Evolutionary conservation across 2,888 invertebrate genomes (phyloP).

Genomic region (Brachylomia viminalis): DNA sequence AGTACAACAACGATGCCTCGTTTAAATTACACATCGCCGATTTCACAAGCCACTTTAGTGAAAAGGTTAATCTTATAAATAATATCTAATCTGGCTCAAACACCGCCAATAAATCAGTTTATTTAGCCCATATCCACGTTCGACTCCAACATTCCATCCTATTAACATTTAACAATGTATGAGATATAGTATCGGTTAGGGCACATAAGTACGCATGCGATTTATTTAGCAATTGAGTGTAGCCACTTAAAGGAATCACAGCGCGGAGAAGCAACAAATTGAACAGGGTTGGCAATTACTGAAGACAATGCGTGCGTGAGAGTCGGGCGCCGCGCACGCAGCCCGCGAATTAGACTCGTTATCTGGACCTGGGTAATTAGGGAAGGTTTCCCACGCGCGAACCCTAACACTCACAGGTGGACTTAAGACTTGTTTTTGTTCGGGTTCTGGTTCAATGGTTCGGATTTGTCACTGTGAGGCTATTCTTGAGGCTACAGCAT

Average conservation of each 20-base stretch:
- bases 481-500: too few relatives aligned
- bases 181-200: conserved; percentile 72
- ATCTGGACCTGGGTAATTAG: conserved; percentile 88
- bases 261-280: conserved; percentile 89
- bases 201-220: conserved; percentile 77
- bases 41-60: conserved; percentile 43
- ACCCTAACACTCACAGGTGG: conserved; percentile 76
- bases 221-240: conserved; percentile 89
- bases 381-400: conserved; percentile 86
- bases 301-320: conserved; percentile 91
- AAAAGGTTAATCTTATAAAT: conserved; percentile 64
- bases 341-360: conserved; percentile 90
- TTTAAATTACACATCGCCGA: conserved; percentile 37
- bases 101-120: conserved; percentile 55
- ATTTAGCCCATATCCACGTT: conserved; percentile 59
- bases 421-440: conserved; percentile 62
- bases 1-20: conserved; percentile 22
- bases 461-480: conserved; percentile 37
- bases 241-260: conserved; percentile 90
- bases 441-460: conserved; percentile 49
- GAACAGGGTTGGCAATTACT: conserved; percentile 90
- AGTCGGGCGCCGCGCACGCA: conserved; percentile 87
- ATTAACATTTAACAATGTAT: conserved; percentile 71
- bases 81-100: conserved; percentile 61
- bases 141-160: conserved; percentile 63